A percentile compares a stretch with the other conserved stretches of the same genome.
Conservation (phyloP, 1,140 invertebrate genomes). For the Drosophila ficusphila region DNA sequence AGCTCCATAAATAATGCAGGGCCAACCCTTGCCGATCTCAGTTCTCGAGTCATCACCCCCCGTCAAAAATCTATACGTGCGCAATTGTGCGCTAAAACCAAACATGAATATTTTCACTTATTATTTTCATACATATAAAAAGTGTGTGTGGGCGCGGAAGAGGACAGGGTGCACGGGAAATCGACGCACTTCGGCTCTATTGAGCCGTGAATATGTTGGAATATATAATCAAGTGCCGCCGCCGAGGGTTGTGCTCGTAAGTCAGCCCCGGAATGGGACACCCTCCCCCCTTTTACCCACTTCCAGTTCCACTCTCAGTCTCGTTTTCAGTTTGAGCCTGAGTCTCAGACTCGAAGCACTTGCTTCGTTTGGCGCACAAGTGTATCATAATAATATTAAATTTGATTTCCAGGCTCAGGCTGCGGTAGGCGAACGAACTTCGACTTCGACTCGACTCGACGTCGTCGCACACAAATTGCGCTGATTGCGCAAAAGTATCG, state of each 20-base stretch:
- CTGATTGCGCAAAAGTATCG: conserved; percentile 82
- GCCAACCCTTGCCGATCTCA: conserved; percentile 12
- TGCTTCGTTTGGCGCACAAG: conserved; percentile 74
- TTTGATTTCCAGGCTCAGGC: conserved; percentile 71
- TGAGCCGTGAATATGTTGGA: conserved; percentile 81
- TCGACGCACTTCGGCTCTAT: conserved; percentile 61
- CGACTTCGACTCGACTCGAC: conserved; percentile 12
- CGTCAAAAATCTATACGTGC: conserved; percentile 44
- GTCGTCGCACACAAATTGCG: conserved; percentile 68
- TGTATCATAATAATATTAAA: conserved; percentile 83
- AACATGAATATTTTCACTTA: conserved; percentile 81
- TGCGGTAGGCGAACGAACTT: conserved; percentile 46
- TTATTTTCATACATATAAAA: conserved; percentile 70
- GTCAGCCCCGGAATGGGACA: conserved; percentile 29
- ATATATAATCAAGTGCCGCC: conserved; percentile 79
- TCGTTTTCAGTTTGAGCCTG: background rate
- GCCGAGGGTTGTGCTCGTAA: conserved; percentile 21
- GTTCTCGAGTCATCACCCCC: background rate
- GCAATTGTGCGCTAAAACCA: conserved; percentile 76
- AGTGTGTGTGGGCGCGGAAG: background rate
- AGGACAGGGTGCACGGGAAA: conserved; percentile 37
- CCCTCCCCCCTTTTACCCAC: conserved; percentile 46
- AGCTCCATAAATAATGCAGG: conserved; percentile 58
- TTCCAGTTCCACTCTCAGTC: too few relatives aligned
- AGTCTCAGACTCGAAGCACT: conserved; percentile 43